These are phyloP conservation scores for Hypsibius dujardini DNA, from an alignment of 1,140 invertebrate genomes.

Conservation along the genomic window DNA sequence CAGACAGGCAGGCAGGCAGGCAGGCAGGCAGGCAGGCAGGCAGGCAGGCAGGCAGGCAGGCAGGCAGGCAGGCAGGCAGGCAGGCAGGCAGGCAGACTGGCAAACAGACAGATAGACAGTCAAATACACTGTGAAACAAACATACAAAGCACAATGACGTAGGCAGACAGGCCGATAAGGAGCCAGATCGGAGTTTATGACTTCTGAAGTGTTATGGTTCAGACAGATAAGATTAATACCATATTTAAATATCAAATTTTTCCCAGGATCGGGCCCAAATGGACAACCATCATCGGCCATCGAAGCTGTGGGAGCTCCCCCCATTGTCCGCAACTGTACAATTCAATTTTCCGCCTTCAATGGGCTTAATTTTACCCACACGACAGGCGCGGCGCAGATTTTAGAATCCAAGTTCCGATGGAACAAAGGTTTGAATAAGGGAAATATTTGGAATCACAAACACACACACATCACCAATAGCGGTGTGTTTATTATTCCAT, in stretches of 20 bases:
- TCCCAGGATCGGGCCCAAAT: conserved; percentile 43
- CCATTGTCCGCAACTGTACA: conserved; percentile 56
- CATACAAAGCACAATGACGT: no score
- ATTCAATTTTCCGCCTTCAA: conserved; percentile 70
- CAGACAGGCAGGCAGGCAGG: no score
- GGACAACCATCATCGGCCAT: conserved; percentile 67
- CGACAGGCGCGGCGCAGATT: conserved; percentile 58
- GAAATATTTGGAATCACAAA: no score
- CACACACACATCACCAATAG: no score
- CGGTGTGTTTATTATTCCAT: conserved; percentile 19
- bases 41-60: no score
- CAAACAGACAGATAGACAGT: no score
- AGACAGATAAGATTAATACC: no score
- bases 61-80: no score
- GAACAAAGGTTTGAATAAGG: conserved; percentile 47
- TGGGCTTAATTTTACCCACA: conserved; percentile 69
- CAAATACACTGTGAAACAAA: no score
- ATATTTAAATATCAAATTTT: background rate
- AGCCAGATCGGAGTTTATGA: background rate
- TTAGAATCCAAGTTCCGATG: conserved; percentile 58
- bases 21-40: no score
- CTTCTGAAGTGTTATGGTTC: background rate
- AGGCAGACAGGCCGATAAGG: no score
- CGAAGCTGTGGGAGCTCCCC: conserved; percentile 66
- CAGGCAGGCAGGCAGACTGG: no score